A percentile compares a stretch with the other conserved stretches of the same genome.
phyloP scores from a whole-genome alignment of 2,888 invertebrate genomes.

The Uloborus plumipes region DNA sequence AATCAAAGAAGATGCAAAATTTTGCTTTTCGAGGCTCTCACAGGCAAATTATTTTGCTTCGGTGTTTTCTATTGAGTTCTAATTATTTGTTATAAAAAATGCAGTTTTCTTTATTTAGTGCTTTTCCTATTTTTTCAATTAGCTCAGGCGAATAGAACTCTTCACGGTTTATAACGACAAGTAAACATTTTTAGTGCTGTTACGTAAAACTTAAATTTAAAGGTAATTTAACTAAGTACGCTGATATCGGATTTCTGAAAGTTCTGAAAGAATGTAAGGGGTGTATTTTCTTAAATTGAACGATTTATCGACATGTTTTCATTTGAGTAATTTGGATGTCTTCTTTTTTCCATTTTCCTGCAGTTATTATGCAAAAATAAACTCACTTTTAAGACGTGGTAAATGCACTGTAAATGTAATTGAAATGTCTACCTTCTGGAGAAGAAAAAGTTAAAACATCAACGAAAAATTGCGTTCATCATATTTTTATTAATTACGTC shows the following conservation, averaged over 20 bases:
- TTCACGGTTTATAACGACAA: neutral
- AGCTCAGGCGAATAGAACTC: no score
- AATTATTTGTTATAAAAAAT: conserved; percentile 59
- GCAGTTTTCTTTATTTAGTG: conserved; percentile 25
- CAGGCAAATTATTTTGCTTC: conserved; percentile 39
- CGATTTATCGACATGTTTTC: neutral
- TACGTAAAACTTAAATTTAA: conserved; percentile 11
- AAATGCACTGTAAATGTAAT: no score
- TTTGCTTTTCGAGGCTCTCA: neutral
- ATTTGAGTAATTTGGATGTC: neutral
- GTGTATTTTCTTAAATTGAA: conserved; percentile 1
- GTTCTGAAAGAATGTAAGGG: neutral
- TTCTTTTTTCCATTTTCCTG: neutral
- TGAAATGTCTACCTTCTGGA: no score
- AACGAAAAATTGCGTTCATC: no score
- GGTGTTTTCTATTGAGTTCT: conserved; percentile 5
- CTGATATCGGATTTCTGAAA: conserved; percentile 34
- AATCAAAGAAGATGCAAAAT: conserved; percentile 20
- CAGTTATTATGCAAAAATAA: no score
- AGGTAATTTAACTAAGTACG: conserved; percentile 15
- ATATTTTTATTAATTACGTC: no score
- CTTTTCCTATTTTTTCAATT: conserved; percentile 17
- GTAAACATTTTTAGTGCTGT: neutral
- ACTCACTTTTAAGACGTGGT: no score
- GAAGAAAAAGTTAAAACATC: no score